Evolutionary conservation across 2,888 invertebrate species (phyloP), one percentile per base, ranked within the genome.

Genomic region (Amphipyra tragopoginis): DNA sequence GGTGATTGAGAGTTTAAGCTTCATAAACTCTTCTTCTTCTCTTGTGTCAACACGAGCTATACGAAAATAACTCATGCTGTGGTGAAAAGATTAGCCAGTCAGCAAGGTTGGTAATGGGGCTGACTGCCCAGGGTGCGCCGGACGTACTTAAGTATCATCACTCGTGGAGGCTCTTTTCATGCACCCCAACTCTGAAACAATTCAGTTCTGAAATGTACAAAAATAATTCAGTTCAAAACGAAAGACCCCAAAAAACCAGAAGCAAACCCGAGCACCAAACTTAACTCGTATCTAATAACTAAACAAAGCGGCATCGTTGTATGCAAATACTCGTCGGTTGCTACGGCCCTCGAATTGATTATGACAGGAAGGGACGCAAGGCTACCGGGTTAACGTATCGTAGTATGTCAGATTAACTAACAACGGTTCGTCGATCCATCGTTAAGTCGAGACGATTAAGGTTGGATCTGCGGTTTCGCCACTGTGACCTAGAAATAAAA

Each of bases 271-370:
- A 9, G 0, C 1, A 1, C 6, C 0, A 39, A 50, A 10, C 8
- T 15, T 40, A 51, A 29, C 21, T 26, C 15, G n/a, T 42, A 21
- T 13, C 40, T 61, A 64, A 52, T 55, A 55, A 50, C 49, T 52
- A 58, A 56, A 72, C 59, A 59, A 66, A 59, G 72, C 29, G 21
- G 9, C 50, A 54, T 56, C 43, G 49, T 60, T 60, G 44, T 72
- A 75, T 75, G 68, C 65, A 49, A 75, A 74, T 59, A 58, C 40
- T 14, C 21, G 11, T 33, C 11, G 7, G 26, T 53, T 50, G 48
- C 15, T 62, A 53, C 62, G 65, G 50, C 48, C 45, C 33, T 45
- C 48, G 52, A 51, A 68, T 69, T 39, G 21, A 63, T 57, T 21
- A 52, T 29, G 39, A 34, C 49, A 67, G 57, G 57, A 61, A 71